These are phyloP conservation scores for Amiota minor DNA, from an alignment of 2,888 invertebrate genomes.

Conservation along the genomic window DNA sequence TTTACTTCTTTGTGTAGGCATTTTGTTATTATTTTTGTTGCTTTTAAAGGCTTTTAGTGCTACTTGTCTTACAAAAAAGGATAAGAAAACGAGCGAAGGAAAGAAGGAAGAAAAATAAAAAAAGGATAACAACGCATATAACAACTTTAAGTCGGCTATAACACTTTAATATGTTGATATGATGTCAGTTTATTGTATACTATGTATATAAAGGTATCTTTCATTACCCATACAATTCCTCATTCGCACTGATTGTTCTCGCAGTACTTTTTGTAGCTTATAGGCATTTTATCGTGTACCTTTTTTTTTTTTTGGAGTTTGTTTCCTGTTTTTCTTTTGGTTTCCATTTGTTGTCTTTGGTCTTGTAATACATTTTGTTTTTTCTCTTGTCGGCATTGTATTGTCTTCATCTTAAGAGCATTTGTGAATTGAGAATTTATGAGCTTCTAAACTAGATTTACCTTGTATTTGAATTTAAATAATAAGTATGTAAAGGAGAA, in stretches of 20 bases:
- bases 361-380: too few species aligned
- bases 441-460: too few species aligned
- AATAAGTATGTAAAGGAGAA: too few species aligned
- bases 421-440: too few species aligned
- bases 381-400: too few species aligned
- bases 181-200: constrained; percentile 20
- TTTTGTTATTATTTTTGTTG: background rate
- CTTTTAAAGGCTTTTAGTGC: constrained; percentile 17
- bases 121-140: constrained; percentile 25
- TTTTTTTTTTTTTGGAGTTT: background rate
- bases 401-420: too few species aligned
- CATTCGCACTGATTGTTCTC: background rate
- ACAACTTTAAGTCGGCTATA: constrained; percentile 29
- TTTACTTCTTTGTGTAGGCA: constrained; percentile 1
- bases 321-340: background rate
- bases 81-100: too few species aligned
- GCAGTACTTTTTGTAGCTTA: background rate
- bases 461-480: too few species aligned
- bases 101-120: too few species aligned
- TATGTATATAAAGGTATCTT: background rate
- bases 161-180: constrained; percentile 27
- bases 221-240: background rate
- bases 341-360: background rate
- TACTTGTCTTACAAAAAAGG: background rate
- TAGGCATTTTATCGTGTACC: too few species aligned